Evolutionary conservation across 2,113 vertebrate genomes (phyloP).

Genomic region (Bufo gargarizans): DNA sequence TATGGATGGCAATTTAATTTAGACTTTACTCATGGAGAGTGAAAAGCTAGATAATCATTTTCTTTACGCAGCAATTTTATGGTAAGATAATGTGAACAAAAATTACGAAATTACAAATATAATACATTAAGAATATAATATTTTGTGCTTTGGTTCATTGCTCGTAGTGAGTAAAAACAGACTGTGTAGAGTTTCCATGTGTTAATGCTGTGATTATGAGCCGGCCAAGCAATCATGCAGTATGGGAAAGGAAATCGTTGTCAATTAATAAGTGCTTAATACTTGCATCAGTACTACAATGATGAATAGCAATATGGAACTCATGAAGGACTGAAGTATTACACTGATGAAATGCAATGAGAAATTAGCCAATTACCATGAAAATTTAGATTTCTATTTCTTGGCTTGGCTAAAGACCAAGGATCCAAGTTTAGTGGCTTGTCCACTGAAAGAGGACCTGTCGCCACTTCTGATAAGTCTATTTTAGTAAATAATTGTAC

Average conservation of each 20-base stretch:
- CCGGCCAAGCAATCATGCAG: background rate
- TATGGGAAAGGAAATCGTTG: background rate
- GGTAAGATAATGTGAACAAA: background rate
- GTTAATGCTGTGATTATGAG: background rate
- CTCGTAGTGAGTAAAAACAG: background rate
- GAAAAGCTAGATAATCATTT: no score
- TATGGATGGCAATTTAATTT: no score
- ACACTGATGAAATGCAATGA: no score
- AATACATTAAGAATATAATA: background rate
- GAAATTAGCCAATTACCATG: no score
- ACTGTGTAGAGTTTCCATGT: background rate
- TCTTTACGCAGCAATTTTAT: background rate
- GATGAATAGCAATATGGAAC: background rate
- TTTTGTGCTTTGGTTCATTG: background rate
- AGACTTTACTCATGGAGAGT: no score
- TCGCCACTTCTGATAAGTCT: no score
- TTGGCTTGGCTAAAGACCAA: no score
- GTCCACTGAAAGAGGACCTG: no score
- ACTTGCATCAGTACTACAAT: background rate
- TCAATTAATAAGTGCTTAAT: background rate
- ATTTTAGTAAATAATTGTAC: no score
- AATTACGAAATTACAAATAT: background rate
- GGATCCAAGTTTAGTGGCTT: no score
- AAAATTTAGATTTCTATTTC: no score
- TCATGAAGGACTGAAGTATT: no score